Conservation (phyloP, 2,797 vertebrate genomes). For the Iguana delicatissima region DNA sequence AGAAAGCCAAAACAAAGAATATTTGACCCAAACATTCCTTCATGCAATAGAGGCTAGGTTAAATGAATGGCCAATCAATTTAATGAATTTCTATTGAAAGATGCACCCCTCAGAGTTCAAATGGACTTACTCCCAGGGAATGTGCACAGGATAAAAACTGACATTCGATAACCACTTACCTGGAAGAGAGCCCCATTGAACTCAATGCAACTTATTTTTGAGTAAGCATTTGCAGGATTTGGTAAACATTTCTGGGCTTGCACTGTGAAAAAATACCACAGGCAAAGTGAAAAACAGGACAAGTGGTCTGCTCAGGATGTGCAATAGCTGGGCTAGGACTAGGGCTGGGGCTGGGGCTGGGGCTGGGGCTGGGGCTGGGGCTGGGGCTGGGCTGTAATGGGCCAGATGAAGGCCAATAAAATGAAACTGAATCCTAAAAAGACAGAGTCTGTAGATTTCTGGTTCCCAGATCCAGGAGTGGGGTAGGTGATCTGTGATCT, state of each 20-base stretch:
- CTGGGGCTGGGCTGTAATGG: no score
- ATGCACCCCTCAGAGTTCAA: background rate
- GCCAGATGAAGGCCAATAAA: no score
- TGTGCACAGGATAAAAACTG: background rate
- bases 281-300: no score
- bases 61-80: background rate
- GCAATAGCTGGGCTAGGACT: no score
- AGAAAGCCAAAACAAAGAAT: constrained; percentile 28
- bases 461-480: no score
- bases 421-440: no score
- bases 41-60: background rate
- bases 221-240: background rate
- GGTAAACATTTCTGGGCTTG: background rate
- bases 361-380: no score
- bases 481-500: no score
- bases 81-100: background rate
- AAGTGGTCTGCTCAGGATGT: no score
- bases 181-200: background rate
- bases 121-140: background rate
- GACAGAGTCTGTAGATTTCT: no score
- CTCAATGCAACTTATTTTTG: background rate
- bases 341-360: no score
- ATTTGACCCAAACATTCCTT: constrained; percentile 17
- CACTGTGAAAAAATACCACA: background rate
- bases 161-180: background rate